Conservation (phyloP, 37 sponge, comb jelly and placozoan genomes). For the Amphimedon queenslandica region DNA sequence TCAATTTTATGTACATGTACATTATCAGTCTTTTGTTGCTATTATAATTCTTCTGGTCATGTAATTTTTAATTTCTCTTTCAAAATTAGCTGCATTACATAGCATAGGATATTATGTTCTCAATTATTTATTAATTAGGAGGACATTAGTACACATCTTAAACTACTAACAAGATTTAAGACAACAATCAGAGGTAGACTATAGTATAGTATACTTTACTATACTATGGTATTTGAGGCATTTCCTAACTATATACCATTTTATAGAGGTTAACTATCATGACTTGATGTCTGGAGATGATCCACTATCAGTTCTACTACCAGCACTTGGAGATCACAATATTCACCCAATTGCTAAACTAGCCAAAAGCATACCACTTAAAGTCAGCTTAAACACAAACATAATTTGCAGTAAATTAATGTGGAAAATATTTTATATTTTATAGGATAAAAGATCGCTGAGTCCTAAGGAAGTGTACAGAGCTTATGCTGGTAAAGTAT, state of each 20-base stretch:
- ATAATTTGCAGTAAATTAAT: constrained; percentile 1
- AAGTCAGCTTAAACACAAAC: background rate
- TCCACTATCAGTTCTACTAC: constrained; percentile 31
- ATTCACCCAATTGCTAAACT: constrained; percentile 67
- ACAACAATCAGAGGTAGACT: constrained; percentile 37
- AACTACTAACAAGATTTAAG: constrained; percentile 52
- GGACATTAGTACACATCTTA: background rate
- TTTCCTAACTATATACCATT: background rate
- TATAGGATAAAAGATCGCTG: constrained; percentile 9
- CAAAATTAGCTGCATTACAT: no score
- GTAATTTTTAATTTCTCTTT: no score
- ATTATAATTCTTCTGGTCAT: no score
- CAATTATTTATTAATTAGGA: background rate
- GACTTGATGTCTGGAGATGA: constrained; percentile 51
- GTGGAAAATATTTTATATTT: no score
- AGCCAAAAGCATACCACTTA: constrained; percentile 47
- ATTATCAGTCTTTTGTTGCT: no score
- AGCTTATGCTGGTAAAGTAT: constrained; percentile 46
- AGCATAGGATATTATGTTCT: no score
- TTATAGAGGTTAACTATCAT: constrained; percentile 65
- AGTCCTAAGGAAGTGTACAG: constrained; percentile 39
- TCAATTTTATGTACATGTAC: no score
- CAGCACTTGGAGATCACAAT: constrained; percentile 40
- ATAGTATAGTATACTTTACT: no score
- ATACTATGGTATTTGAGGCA: background rate